Conservation (phyloP, 2,888 invertebrate genomes). For the Julus scandinavius region DNA sequence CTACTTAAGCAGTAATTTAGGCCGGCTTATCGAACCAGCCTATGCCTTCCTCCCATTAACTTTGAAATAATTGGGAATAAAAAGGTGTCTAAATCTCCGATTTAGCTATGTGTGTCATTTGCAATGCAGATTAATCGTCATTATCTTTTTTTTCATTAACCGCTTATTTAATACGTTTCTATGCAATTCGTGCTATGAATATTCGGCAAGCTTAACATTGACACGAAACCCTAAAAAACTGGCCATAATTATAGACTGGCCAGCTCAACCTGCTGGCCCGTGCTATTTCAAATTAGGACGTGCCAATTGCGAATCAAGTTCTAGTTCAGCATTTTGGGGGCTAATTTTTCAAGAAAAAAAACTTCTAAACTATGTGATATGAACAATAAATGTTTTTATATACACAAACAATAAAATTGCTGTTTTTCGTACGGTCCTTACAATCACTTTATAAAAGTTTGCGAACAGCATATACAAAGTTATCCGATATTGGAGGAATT, state of each 20-base stretch:
- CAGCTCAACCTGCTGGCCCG: not conserved
- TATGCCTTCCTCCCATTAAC: constrained; percentile 11
- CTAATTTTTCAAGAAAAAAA: not conserved
- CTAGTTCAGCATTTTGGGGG: not conserved
- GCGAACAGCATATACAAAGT: too few species aligned
- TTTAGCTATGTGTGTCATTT: constrained; percentile 25
- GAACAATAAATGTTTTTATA: not conserved
- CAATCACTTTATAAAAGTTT: too few species aligned
- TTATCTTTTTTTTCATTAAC: not conserved
- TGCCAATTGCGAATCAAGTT: constrained; percentile 33
- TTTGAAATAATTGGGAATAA: not conserved
- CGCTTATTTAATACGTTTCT: not conserved
- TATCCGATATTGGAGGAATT: too few species aligned
- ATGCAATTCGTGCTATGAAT: constrained; percentile 13
- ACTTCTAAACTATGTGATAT: not conserved
- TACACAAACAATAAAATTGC: not conserved
- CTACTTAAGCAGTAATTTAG: not conserved
- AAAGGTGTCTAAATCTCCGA: constrained; percentile 10
- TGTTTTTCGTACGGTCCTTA: not conserved
- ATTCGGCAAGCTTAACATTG: constrained; percentile 17
- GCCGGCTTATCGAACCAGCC: not conserved
- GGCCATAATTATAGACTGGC: constrained; percentile 14
- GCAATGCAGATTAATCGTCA: constrained; percentile 23
- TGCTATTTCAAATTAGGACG: constrained; percentile 5
- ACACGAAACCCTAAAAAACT: constrained; percentile 25